A percentile compares a stretch with the other conserved stretches of the same genome.
Evolutionary conservation across 2,888 invertebrate genomes (phyloP).

Genomic region (Plebejus anna): DNA sequence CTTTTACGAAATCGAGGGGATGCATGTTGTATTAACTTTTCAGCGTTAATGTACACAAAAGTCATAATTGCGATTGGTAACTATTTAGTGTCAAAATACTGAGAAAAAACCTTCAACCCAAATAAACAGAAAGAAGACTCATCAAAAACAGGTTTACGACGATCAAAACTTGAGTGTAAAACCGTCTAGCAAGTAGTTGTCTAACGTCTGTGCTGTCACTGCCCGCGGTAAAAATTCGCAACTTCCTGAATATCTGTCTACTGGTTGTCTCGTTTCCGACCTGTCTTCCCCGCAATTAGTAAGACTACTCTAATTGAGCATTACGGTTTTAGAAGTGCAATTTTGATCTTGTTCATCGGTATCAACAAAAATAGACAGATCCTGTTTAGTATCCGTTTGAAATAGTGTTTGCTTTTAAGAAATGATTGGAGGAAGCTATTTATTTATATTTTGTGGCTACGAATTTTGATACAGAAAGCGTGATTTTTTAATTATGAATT

Average conservation of each 20-base stretch:
- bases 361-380: not conserved
- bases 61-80: too few species aligned
- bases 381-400: not conserved
- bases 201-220: constrained; percentile 48
- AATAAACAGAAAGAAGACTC: constrained; percentile 2
- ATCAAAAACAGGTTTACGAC: constrained; percentile 11
- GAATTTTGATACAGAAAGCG: too few species aligned
- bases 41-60: not conserved
- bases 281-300: constrained; percentile 30
- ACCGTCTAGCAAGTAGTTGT: constrained; percentile 28
- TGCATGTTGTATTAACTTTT: not conserved
- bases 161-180: constrained; percentile 19
- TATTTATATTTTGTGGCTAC: too few species aligned
- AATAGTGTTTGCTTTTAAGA: not conserved
- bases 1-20: not conserved
- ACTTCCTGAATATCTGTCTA: constrained; percentile 30
- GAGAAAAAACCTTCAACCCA: not conserved
- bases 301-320: constrained; percentile 20
- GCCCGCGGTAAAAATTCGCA: constrained; percentile 42
- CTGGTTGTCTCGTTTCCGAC: constrained; percentile 32
- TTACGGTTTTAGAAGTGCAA: constrained; percentile 15
- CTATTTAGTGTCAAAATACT: not conserved
- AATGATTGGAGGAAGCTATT: too few species aligned
- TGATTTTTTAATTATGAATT: too few species aligned
- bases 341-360: constrained; percentile 8